A percentile compares a stretch with the other conserved stretches of the same genome.
phyloP scores from a whole-genome alignment of 2,888 invertebrate species.

The Homarus gammarus region DNA sequence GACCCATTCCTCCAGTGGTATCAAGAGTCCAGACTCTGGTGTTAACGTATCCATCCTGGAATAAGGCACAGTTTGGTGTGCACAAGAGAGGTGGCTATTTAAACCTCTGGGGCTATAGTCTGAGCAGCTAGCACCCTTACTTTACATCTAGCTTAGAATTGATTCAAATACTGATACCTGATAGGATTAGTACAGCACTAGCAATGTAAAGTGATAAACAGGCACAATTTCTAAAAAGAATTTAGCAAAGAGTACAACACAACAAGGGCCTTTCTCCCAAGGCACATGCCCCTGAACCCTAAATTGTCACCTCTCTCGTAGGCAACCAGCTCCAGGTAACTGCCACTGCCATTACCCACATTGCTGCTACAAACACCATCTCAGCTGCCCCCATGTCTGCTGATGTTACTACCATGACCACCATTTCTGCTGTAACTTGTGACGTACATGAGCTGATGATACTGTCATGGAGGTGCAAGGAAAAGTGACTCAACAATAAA shows the following conservation, averaged over 20 bases:
- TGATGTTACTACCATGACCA: slow-evolving; percentile 35
- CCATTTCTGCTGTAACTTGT: slow-evolving; percentile 29
- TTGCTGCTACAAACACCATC: slow-evolving; percentile 40
- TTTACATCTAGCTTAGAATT: slow-evolving; percentile 42
- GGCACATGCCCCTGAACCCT: background rate
- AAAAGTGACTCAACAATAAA: background rate
- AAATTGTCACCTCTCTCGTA: slow-evolving; percentile 25
- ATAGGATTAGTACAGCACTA: slow-evolving; percentile 52
- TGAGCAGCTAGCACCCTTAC: slow-evolving; percentile 29
- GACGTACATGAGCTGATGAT: slow-evolving; percentile 9
- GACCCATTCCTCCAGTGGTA: slow-evolving; percentile 65
- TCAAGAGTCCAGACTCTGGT: slow-evolving; percentile 74
- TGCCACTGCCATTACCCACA: slow-evolving; percentile 62
- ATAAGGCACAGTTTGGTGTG: slow-evolving; percentile 32
- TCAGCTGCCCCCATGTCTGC: slow-evolving; percentile 45
- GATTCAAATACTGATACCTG: slow-evolving; percentile 47
- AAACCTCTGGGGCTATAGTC: slow-evolving; percentile 13
- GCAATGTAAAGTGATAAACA: slow-evolving; percentile 24
- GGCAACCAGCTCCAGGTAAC: slow-evolving; percentile 41
- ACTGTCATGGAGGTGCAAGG: slow-evolving; percentile 19
- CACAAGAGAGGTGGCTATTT: slow-evolving; percentile 21
- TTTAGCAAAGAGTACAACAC: slow-evolving; percentile 41
- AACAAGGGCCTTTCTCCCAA: slow-evolving; percentile 45
- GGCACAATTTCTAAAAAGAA: slow-evolving; percentile 21
- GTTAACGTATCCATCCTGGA: slow-evolving; percentile 73